Evolutionary conservation across 2,113 vertebrate genomes (phyloP).

Genomic region (Sylvietta virens): DNA sequence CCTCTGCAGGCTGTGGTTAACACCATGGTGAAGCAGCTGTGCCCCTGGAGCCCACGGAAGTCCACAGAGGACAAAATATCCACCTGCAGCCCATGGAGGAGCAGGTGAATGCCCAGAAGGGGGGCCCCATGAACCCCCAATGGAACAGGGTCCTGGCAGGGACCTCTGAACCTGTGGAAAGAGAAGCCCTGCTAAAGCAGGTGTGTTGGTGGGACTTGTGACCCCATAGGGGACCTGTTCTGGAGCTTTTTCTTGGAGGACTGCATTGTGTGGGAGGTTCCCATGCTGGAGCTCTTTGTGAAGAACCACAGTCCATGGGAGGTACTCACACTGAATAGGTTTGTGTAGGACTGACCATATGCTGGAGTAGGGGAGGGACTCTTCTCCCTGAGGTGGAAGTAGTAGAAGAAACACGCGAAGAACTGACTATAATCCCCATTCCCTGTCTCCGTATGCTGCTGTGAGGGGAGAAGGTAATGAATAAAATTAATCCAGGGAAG

Average conservation of each 20-base stretch:
- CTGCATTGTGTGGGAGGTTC: rapidly evolving
- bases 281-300: not conserved
- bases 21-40: not conserved
- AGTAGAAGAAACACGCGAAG: not conserved
- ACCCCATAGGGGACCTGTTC: not conserved
- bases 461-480: not conserved
- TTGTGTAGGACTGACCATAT: not conserved
- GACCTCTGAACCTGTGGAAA: not conserved
- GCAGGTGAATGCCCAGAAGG: not conserved
- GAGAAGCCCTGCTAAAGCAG: not conserved
- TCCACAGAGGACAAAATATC: not conserved
- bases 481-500: not conserved
- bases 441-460: rapidly evolving
- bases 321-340: not conserved
- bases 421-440: not conserved
- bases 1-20: not conserved
- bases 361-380: no score
- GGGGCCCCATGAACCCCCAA: rapidly evolving
- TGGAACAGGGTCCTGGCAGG: not conserved
- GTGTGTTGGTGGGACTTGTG: not conserved
- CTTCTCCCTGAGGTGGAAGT: not conserved
- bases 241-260: not conserved
- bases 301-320: not conserved
- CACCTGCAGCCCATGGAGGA: not conserved
- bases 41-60: not conserved